Base-by-base conservation (phyloP, 2,888 invertebrate species). In the Sphecodes monilicornis region DNA sequence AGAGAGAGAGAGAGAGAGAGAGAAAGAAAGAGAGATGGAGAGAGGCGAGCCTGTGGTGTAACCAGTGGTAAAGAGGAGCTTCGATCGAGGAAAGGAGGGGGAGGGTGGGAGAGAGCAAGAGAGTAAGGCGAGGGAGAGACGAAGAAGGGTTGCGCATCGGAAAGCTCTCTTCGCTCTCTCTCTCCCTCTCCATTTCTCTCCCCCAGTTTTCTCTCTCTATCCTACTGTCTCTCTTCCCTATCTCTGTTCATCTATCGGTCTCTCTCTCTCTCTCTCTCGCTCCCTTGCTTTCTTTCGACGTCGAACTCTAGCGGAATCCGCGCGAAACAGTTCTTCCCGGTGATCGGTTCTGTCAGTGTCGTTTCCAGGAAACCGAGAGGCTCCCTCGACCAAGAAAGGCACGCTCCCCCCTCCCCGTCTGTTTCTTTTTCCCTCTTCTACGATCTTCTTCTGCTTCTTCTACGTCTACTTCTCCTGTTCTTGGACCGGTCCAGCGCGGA, bases 31-130 rank as follows among this genome's bases (percentile, higher is more conserved):
- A 46, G 60, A 84, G 71, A 80, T 32, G 78, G 71, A 86, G 78
- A 80, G 80, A 82, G 88, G 73, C 60, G 76, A 89, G 84, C 66
- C 87, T 96, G 96, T 89, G 88, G 89, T 96, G 94, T 95, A 93
- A 92, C 94, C 94, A 94, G 94, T 93, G 86, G 86, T 85, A 88
- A 90, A 91, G 91, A 86, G 89, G 86, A 90, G 87, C 89, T 92
- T 91, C 91, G 92, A 91, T 91, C 91, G 89, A 85, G 88, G 85
- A 69, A 86, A 84, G 84, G 78, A 78, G 90, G 85, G 79, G 76
- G 80, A 78, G 76, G 80, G 54, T 74, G 82, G 78, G 80, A 77
- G 83, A 80, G 81, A 89, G 85, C 75, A 73, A 81, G 87, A 82
- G 46, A 50, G 46, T 22, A 78, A 84, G 82, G 72, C 70, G 83